Evolutionary conservation across 2,797 vertebrate species (phyloP), one percentile per base, ranked within the genome.

Genomic region (Loriculus beryllinus): DNA sequence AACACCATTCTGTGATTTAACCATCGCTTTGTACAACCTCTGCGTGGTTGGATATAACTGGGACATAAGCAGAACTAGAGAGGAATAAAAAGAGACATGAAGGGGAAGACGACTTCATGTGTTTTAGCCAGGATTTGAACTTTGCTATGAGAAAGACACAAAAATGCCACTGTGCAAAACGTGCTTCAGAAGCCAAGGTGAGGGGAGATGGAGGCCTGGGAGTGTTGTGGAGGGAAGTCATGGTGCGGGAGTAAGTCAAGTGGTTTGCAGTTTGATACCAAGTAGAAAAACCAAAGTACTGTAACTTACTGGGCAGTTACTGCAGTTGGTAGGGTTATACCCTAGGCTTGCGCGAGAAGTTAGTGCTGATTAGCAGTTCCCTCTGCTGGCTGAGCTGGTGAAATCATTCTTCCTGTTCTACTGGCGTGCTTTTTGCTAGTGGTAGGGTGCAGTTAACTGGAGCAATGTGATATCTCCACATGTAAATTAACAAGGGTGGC

Each of bases 361-460:
- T 91, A 94, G 62, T 51, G 69, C 84, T 81, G 92, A 93, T 95
- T 81, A 93, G 86, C 79, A 93, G 94, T 92, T 94, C 93, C 93
- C 93, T 96, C 95, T 95, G 77, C 91, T 94, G 94, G 92, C 86
- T 89, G 94, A 95, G 88, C 82, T 92, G 69, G 78, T 43, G 72
- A 93, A 95, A 19, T 92, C 68, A 19, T 52, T 49, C 39, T 35
- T 62, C 47, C 4, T 1, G 20, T 40, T 82, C 68, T 54, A 26
- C 28, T 12, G 64, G 37, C 7, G 0, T 19, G 12, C n/a, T 48
- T 62, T 7, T 59, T 60, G n/a, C 14, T 42, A 17, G 5, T 35
- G 47, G 11, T 10, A 48, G 54, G 22, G 20, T 6, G 31, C 31
- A 23, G 43, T 35, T 14, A 14, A 37, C 28, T 7, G n/a, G 20